Base-by-base conservation (phyloP, 2,113 vertebrate genomes). In the Chloebia gouldiae region DNA sequence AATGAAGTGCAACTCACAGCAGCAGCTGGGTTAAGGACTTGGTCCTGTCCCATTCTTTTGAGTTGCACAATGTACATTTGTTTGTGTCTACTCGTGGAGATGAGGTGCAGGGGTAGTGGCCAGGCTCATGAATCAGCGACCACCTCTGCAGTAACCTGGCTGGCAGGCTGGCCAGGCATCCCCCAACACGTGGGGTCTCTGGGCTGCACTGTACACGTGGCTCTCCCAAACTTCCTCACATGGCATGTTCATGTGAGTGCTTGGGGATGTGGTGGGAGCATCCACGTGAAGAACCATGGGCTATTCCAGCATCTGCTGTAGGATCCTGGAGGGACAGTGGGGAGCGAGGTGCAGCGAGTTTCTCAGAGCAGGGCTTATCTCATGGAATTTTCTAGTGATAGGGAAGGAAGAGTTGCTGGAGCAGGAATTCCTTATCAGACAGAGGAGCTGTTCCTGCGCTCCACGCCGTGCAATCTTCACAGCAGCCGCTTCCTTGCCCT, bases 401-500 rank as follows among this genome's bases (percentile, higher is more conserved):
- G 53, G 22, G 47, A 63, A 51, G 44, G 17, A 72, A 57, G 10
- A 28, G 28, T 77, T 86, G 45, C 59, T 12, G 10, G 66, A 35
- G 18, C n/a, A 85, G 27, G 37, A 60, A 61, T 68, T 77, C 63
- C 65, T 77, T n/a, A 33, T 21, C 59, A 53, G 39, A 17, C 28
- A 33, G 33, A 40, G 3, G 1, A 70, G 54, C 31, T 42, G 53
- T 53, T 63, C 61, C 60, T 2, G 1, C 30, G 1, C 6, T 61
- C 23, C 1, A 0, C 13, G 3, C 49, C 7, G 0, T 30, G 20
- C 56, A 6, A 0, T 14, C 54, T 15, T 70, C 20, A 40, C 3
- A 7, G 8, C 17, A 8, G 14, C 63, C 68, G 24, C 45, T 50
- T 15, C 57, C 56, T 18, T 92, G 42, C 70, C 51, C n/a, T 92